Percentiles rank a stretch among this genome's conserved stretches.
phyloP scores from a whole-genome alignment of 2,113 vertebrate genomes.

The Channa argus region DNA sequence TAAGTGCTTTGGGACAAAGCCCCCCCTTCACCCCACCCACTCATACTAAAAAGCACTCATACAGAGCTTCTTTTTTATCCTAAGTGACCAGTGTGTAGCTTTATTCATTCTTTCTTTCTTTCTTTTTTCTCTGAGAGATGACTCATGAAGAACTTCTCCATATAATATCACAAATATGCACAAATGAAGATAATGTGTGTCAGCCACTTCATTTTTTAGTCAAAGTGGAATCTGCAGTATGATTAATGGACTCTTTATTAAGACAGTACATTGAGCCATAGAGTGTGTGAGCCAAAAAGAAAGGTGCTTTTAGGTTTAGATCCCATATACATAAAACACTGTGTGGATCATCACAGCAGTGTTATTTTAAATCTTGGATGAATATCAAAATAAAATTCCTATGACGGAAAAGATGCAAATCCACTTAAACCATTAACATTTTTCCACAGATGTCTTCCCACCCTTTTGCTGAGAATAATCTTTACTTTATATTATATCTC shows the following conservation, averaged over 20 bases:
- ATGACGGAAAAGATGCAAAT: neutral
- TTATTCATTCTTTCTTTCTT: neutral
- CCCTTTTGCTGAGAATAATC: neutral
- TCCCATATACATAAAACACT: conserved; percentile 16
- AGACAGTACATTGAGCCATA: conserved; percentile 40
- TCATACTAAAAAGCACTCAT: too few species aligned
- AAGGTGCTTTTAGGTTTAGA: conserved; percentile 50
- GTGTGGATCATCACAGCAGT: conserved; percentile 8
- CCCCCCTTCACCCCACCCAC: neutral
- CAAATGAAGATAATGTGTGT: conserved; percentile 19
- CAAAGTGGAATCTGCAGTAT: conserved; percentile 40
- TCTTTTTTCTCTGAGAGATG: too few species aligned
- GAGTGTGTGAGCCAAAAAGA: conserved; percentile 36
- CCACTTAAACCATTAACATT: neutral
- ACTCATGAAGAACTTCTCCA: too few species aligned
- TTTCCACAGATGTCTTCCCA: too few species aligned
- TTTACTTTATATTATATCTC: neutral
- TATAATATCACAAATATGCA: neutral
- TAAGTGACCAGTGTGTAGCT: conserved; percentile 47
- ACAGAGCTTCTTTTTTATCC: neutral
- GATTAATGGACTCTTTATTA: conserved; percentile 58
- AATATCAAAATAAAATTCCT: conserved; percentile 8
- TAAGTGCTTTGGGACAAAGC: conserved; percentile 59
- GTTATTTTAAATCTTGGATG: conserved; percentile 23
- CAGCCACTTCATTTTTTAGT: conserved; percentile 28